phyloP scores from a whole-genome alignment of 1,140 invertebrate genomes.

The Atopsyche davidsoni region DNA sequence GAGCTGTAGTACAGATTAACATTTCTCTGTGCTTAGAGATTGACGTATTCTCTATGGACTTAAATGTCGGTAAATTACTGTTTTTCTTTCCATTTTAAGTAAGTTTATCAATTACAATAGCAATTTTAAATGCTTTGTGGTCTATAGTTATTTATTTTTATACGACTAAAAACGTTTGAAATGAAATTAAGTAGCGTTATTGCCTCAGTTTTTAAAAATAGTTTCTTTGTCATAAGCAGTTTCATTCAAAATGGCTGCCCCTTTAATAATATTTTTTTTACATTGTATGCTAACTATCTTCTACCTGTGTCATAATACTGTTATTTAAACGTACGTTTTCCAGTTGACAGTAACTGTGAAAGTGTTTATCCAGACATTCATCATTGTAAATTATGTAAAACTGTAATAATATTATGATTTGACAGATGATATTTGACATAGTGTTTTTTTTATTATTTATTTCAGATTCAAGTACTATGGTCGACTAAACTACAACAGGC shows the following conservation, averaged over 20 bases:
- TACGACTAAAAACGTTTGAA: too few species aligned
- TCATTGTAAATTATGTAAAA: too few species aligned
- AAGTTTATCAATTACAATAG: slow-evolving; percentile 1
- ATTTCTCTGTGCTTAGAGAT: background rate
- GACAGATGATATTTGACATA: background rate
- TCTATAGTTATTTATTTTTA: too few species aligned
- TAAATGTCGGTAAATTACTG: slow-evolving; percentile 9
- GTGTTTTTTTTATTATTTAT: too few species aligned
- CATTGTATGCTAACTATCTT: background rate
- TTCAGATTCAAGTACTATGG: slow-evolving; percentile 17
- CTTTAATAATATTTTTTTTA: background rate
- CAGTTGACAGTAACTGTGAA: too few species aligned
- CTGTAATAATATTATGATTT: too few species aligned
- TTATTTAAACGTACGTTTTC: too few species aligned
- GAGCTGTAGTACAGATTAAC: too few species aligned
- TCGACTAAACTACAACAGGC: slow-evolving; percentile 3
- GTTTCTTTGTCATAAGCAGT: slow-evolving; percentile 17
- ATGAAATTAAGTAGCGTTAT: too few species aligned
- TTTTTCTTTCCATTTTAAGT: slow-evolving; percentile 12
- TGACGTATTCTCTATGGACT: background rate
- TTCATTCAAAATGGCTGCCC: slow-evolving; percentile 17
- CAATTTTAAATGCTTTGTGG: too few species aligned
- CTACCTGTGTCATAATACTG: background rate
- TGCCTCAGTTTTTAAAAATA: slow-evolving; percentile 11
- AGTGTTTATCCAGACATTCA: too few species aligned